Evolutionary conservation across 2,113 vertebrate species (phyloP).

Genomic region (Vulpes lagopus): DNA sequence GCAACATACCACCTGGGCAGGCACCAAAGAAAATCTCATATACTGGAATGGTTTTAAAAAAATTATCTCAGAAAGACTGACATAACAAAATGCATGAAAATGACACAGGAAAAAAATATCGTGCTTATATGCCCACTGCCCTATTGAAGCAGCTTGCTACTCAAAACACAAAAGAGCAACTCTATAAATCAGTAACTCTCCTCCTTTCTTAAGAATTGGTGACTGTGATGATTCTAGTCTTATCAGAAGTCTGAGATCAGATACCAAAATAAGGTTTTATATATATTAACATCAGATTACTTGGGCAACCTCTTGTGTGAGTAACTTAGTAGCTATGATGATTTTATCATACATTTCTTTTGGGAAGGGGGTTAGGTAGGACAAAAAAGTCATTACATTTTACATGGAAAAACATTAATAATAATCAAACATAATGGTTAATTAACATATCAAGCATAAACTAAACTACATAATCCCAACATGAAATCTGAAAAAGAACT

Average conservation of each 20-base stretch:
- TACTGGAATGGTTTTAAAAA: background rate
- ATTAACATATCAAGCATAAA: constrained; percentile 56
- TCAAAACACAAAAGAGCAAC: background rate
- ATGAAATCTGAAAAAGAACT: constrained; percentile 47
- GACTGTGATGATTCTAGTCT: background rate
- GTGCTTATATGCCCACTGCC: background rate
- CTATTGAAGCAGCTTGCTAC: background rate
- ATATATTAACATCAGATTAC: background rate
- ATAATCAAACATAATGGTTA: constrained; percentile 17
- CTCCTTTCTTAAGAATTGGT: background rate
- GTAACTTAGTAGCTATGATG: background rate
- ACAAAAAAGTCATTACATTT: background rate
- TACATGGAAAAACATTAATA: constrained; percentile 9
- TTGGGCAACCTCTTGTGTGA: background rate
- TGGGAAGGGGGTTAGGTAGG: background rate
- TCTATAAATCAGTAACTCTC: background rate
- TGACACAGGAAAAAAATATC: background rate
- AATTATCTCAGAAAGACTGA: background rate
- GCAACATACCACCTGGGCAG: background rate
- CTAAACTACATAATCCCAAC: constrained; percentile 59
- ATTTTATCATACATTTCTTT: background rate
- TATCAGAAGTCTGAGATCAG: background rate
- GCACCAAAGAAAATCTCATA: background rate
- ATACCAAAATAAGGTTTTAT: background rate
- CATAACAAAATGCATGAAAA: background rate